Percentiles rank a stretch among this genome's conserved stretches.
These are phyloP conservation scores for Xanthia icteritia DNA, from an alignment of 2,888 invertebrate species.

Conservation along the genomic window DNA sequence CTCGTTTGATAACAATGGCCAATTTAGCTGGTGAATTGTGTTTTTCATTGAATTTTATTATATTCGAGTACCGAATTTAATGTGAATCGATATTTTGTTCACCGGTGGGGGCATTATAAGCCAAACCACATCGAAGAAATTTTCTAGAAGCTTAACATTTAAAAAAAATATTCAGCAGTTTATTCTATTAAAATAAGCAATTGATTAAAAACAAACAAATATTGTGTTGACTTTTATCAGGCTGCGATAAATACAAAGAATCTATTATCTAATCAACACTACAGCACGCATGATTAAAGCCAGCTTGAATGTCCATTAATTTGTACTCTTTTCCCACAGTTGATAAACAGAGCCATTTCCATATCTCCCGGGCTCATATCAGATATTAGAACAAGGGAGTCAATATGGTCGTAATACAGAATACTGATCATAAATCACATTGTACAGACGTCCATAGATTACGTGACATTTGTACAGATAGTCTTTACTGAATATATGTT, in stretches of 20 bases:
- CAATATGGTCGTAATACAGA: conserved; percentile 47
- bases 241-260: conserved; percentile 52
- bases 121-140: conserved; percentile 4
- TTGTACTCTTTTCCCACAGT: conserved; percentile 66
- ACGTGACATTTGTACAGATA: conserved; percentile 44
- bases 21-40: conserved; percentile 70
- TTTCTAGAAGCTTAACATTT: conserved; percentile 11
- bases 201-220: conserved; percentile 41
- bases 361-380: conserved; percentile 56
- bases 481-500: conserved; percentile 22
- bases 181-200: conserved; percentile 29
- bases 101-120: conserved; percentile 10
- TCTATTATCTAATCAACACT: conserved; percentile 63
- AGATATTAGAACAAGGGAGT: conserved; percentile 58
- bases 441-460: conserved; percentile 45
- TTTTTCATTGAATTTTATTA: conserved; percentile 67
- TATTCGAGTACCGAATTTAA: conserved; percentile 53
- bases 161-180: conserved; percentile 1
- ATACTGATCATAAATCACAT: conserved; percentile 57
- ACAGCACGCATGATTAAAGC: conserved; percentile 54
- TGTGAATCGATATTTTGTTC: conserved; percentile 42
- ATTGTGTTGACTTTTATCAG: conserved; percentile 37
- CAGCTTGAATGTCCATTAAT: conserved; percentile 55
- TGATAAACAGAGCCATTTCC: conserved; percentile 64
- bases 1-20: conserved; percentile 75